These are phyloP conservation scores for Drosophila equinoxialis DNA, from an alignment of 1,140 invertebrate species.

Conservation along the genomic window DNA sequence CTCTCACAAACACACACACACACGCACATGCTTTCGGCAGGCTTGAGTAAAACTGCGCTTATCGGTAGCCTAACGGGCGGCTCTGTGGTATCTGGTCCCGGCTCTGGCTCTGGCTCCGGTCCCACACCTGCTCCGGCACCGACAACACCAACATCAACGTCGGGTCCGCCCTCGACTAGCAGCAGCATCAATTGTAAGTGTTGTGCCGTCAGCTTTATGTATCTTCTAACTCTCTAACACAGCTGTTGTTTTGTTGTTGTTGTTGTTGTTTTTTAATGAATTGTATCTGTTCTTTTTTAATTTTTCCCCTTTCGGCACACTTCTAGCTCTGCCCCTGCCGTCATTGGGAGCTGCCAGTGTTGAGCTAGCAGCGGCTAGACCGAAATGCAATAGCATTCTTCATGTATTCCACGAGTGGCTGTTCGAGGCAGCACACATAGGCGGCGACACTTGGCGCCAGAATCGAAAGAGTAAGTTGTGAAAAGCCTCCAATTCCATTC, in stretches of 20 bases:
- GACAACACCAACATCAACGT: conserved; percentile 85
- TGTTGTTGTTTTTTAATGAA: not conserved
- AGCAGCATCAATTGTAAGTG: conserved; percentile 87
- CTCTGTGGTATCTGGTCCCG: conserved; percentile 63
- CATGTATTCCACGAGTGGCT: conserved; percentile 98
- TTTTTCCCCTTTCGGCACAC: not conserved
- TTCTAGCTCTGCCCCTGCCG: conserved; percentile 72
- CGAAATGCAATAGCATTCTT: conserved; percentile 96
- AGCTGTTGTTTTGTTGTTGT: conserved; percentile 32
- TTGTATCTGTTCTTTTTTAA: not conserved
- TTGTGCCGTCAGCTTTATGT: conserved; percentile 44
- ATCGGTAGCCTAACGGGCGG: conserved; percentile 88
- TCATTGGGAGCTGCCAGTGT: conserved; percentile 85
- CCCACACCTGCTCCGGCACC: conserved; percentile 84
- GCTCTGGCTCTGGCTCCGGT: conserved; percentile 22
- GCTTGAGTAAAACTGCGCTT: conserved; percentile 90
- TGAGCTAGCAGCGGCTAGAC: conserved; percentile 89
- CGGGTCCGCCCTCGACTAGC: conserved; percentile 87
- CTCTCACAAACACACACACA: conserved; percentile 29
- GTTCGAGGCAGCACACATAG: conserved; percentile 96
- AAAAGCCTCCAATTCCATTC: not conserved
- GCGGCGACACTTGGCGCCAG: conserved; percentile 87
- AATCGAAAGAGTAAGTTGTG: conserved; percentile 84
- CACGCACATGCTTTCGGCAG: conserved; percentile 83
- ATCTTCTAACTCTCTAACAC: conserved; percentile 48